Evolutionary conservation across 2,888 invertebrate genomes (phyloP), one percentile per base, ranked within the genome.

Genomic region (Acronicta leporina): DNA sequence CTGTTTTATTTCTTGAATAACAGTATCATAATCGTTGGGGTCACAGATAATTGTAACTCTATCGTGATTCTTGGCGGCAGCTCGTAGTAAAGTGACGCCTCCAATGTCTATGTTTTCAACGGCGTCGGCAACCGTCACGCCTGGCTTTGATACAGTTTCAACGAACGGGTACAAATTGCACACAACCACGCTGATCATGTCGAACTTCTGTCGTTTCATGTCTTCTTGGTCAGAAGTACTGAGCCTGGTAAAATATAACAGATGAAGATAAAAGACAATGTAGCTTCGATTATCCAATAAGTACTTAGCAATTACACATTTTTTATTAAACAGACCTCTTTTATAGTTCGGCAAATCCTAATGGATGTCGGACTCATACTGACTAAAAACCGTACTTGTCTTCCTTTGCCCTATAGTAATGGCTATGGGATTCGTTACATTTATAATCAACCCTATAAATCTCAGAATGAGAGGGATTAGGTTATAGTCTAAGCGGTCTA

Each of bases 131-230:
- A 98, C 94, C 0, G 96, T 97, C 0, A 98, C 98, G 74, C 96
- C 95, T 0, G 97, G 95, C 69, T 97, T 97, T 0, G 97, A 96
- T 0, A 99, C 95, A 0, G 98, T 99, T 81, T 98, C 96, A 3
- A 97, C 97, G 90, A 99, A 99, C 0, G 99, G 99, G 90, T 99
- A 99, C 55, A 99, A 95, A 94, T 99, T 99, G 94, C 99, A 99
- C 0, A 98, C 98, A 0, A 99, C 99, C 16, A 99, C 94, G 84
- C 96, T 96, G 55, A 99, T 96, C 90, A 97, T 95, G 60, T 97
- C 96, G 81, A 96, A 98, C 50, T 97, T 96, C 86, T 97, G 97
- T 52, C 96, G 95, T 58, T 95, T 92, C 95, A 99, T 95, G 88
- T 99, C 99, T 0, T 95, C 95, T 85, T 96, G 95, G 91, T 99